These are phyloP conservation scores for Paratrypauchen microcephalus DNA, from an alignment of 2,797 vertebrate genomes.

Conservation along the genomic window DNA sequence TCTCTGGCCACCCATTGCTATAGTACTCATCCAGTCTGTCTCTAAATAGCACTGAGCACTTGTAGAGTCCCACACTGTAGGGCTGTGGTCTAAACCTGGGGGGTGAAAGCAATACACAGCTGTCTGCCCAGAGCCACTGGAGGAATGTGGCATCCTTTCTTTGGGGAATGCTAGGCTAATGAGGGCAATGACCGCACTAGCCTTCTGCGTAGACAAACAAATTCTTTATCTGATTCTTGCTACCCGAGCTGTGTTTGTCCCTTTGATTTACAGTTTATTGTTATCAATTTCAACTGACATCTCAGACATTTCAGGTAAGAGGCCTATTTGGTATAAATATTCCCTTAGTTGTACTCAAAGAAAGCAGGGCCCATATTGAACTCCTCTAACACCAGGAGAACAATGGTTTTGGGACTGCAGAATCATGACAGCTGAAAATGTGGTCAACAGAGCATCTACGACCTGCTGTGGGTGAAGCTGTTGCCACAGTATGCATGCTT, in stretches of 20 bases:
- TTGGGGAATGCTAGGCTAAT: conserved; percentile 40
- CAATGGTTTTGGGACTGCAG: conserved; percentile 57
- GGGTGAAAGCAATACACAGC: conserved; percentile 58
- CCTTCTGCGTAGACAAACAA: conserved; percentile 22
- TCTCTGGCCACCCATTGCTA: conserved; percentile 24
- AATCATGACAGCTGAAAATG: conserved; percentile 66
- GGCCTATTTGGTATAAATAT: conserved; percentile 59
- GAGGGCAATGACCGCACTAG: conserved; percentile 10
- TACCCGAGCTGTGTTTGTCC: conserved; percentile 42
- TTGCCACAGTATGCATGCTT: conserved; percentile 23
- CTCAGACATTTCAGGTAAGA: conserved; percentile 47
- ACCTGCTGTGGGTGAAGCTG: conserved; percentile 34
- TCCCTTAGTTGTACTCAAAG: conserved; percentile 56
- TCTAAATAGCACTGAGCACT: conserved; percentile 57
- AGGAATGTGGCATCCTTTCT: conserved; percentile 48
- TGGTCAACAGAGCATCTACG: conserved; percentile 60
- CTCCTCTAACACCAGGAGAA: conserved; percentile 42
- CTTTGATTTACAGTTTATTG: conserved; percentile 40
- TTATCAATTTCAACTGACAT: conserved; percentile 52
- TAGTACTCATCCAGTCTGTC: conserved; percentile 32
- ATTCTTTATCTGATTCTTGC: conserved; percentile 49
- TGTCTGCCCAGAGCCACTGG: conserved; percentile 52
- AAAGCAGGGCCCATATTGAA: conserved; percentile 58
- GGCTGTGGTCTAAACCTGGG: conserved; percentile 49
- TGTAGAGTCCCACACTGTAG: conserved; percentile 20